A percentile compares a stretch with the other conserved stretches of the same genome.
These are phyloP conservation scores for Phoenoteleia sp. DNA, from an alignment of 2,888 invertebrate genomes.

Conservation along the genomic window DNA sequence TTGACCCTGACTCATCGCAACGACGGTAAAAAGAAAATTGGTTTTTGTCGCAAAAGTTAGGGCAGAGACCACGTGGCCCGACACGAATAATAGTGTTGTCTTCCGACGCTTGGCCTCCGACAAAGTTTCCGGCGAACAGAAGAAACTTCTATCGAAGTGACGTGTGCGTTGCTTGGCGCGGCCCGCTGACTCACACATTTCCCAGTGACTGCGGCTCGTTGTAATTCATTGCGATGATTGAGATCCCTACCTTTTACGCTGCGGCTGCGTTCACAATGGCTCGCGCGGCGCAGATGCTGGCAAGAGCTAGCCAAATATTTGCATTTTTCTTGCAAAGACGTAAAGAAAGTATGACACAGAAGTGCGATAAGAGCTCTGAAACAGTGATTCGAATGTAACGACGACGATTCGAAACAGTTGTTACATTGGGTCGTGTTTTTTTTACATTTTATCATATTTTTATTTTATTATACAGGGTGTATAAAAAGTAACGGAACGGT, in stretches of 20 bases:
- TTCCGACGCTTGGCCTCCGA: slow-evolving; percentile 20
- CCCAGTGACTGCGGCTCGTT: slow-evolving; percentile 69
- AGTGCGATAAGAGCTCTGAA: too few species aligned
- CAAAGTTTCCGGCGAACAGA: slow-evolving; percentile 34
- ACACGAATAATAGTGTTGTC: slow-evolving; percentile 23
- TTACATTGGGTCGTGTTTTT: too few species aligned
- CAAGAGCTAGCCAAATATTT: neutral
- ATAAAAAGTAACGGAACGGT: too few species aligned
- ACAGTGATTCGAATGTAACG: too few species aligned
- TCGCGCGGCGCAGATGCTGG: neutral
- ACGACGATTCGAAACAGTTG: too few species aligned
- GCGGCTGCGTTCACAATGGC: slow-evolving; percentile 42
- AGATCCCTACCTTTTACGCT: slow-evolving; percentile 49
- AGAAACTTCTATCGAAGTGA: slow-evolving; percentile 52
- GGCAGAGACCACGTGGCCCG: slow-evolving; percentile 20
- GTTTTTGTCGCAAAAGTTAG: slow-evolving; percentile 38
- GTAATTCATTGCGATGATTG: slow-evolving; percentile 76
- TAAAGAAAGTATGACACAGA: too few species aligned
- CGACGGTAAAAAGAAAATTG: neutral
- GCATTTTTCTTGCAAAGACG: too few species aligned
- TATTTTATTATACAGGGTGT: too few species aligned
- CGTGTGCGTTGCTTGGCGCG: slow-evolving; percentile 44
- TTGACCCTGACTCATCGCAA: slow-evolving; percentile 6
- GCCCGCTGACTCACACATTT: slow-evolving; percentile 61
- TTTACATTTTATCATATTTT: too few species aligned